Evolutionary conservation across 1,140 invertebrate genomes (phyloP), one percentile per base, ranked within the genome.

Genomic region (Andricus grossulariae): DNA sequence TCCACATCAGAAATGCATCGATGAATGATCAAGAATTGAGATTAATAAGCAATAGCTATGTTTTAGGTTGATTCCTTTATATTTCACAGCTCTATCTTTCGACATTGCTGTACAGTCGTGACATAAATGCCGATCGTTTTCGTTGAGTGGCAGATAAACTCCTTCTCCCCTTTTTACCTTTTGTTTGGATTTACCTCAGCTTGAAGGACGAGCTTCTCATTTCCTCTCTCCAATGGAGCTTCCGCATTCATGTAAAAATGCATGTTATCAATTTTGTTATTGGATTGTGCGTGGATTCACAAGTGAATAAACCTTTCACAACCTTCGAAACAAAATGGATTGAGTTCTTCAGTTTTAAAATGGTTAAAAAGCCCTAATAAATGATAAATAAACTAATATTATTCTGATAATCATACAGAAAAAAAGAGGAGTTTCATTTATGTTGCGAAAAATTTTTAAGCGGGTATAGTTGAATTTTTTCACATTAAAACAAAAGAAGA

Each of bases 121-220:
- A 80, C 71, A 74, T 76, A 83, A 83, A 83, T 84, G 80, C 51
- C 80, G 66, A 79, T 75, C 78, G 81, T 80, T 76, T 76, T 52
- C 51, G 71, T 39, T 54, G 75, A 77, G 74, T 78, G 82, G 82
- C 79, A 70, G 78, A 78, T 71, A 73, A 66, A 66, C 21, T 66
- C 60, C 60, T 66, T 39, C 55, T 60, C 73, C 51, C 60, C 32
- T 74, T 50, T 71, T 70, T 76, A 74, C 80, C 78, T 82, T 82
- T 82, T 81, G 80, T 80, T 74, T 71, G 54, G 66, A 21, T 45
- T 66, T 72, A 71, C 25, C 39, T 16, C 60, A 39, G 60, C 60
- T 66, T 51, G 73, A 50, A 77, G 70, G 75, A 75, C 72, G 60
- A 74, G 52, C 79, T 80, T 82, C 80, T 82, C 80, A 77, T 82